Percentiles rank a stretch among this genome's conserved stretches.
These are phyloP conservation scores for Sandelia bainsii DNA, from an alignment of 2,797 vertebrate species.

Conservation along the genomic window DNA sequence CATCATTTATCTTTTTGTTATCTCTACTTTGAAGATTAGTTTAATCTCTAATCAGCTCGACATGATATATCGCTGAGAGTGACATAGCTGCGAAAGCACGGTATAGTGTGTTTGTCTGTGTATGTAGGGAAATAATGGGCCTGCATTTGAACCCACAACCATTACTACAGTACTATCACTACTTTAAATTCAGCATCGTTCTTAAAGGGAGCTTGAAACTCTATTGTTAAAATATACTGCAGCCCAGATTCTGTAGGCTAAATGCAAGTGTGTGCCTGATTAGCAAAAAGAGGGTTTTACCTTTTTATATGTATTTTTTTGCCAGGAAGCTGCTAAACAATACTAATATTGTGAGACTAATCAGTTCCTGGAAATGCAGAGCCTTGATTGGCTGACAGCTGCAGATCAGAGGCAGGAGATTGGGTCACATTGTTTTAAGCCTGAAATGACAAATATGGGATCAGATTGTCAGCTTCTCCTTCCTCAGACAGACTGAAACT, in stretches of 20 bases:
- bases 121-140: not conserved
- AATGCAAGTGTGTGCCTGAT: conserved; percentile 40
- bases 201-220: conserved; percentile 9
- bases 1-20: conserved; percentile 29
- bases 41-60: conserved; percentile 5
- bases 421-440: conserved; percentile 57
- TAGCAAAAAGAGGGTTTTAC: conserved; percentile 50
- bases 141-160: not conserved
- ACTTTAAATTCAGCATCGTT: not conserved
- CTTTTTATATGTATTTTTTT: conserved; percentile 10
- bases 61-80: not conserved
- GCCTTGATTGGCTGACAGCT: conserved; percentile 59
- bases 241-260: conserved; percentile 15
- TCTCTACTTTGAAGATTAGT: conserved; percentile 26
- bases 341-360: conserved; percentile 67
- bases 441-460: conserved; percentile 59
- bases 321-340: conserved; percentile 62
- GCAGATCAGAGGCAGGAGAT: conserved; percentile 55
- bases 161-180: not conserved
- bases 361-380: conserved; percentile 59
- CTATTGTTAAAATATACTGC: not conserved
- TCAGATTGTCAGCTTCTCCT: conserved; percentile 47
- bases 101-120: not conserved
- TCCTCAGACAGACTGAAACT: conserved; percentile 16
- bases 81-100: not conserved